These are phyloP conservation scores for Mechanitis mazaeus DNA, from an alignment of 2,888 invertebrate genomes.

Conservation along the genomic window DNA sequence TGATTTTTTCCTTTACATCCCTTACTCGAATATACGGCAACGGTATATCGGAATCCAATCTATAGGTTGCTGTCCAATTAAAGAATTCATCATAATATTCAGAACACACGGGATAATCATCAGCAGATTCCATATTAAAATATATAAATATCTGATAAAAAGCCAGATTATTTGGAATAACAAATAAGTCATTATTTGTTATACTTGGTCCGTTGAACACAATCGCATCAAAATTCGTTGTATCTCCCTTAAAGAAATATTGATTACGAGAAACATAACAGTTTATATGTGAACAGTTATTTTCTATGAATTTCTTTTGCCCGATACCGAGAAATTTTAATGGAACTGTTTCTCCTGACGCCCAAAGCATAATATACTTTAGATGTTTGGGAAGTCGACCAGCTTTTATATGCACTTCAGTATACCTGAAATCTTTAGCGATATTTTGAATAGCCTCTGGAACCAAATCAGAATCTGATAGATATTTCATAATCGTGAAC, in stretches of 20 bases:
- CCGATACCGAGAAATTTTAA: constrained; percentile 49
- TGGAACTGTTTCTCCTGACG: constrained; percentile 44
- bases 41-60: constrained; percentile 59
- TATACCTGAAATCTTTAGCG: constrained; percentile 48
- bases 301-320: constrained; percentile 49
- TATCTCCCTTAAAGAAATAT: constrained; percentile 42
- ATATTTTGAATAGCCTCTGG: constrained; percentile 53
- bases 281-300: constrained; percentile 53
- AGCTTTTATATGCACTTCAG: constrained; percentile 51
- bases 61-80: constrained; percentile 67
- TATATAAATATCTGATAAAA: constrained; percentile 59
- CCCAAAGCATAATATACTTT: constrained; percentile 62
- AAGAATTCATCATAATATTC: constrained; percentile 54
- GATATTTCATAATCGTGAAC: constrained; percentile 32
- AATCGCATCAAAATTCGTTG: constrained; percentile 54
- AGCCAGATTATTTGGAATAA: constrained; percentile 44
- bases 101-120: constrained; percentile 54
- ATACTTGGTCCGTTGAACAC: constrained; percentile 59
- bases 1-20: constrained; percentile 41
- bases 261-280: constrained; percentile 55
- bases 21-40: constrained; percentile 51
- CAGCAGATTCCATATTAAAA: constrained; percentile 61
- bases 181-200: neutral
- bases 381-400: constrained; percentile 43
- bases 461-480: constrained; percentile 37